A percentile compares a stretch with the other conserved stretches of the same genome.
These are phyloP conservation scores for Peromyscus nudipes DNA, from an alignment of 2,797 vertebrate species.

Conservation along the genomic window DNA sequence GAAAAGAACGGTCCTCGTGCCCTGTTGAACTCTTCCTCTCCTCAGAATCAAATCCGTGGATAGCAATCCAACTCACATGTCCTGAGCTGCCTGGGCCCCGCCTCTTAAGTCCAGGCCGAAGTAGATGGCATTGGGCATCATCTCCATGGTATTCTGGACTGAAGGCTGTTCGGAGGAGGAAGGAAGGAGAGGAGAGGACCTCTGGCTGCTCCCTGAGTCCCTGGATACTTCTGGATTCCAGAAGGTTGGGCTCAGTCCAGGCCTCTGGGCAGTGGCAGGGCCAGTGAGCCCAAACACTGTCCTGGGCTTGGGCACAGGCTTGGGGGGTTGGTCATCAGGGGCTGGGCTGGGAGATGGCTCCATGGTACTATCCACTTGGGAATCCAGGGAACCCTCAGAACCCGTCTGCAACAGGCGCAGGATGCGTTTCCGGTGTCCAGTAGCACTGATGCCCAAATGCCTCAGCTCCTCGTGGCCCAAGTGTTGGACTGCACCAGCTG, in stretches of 20 bases:
- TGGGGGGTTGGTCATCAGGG: conserved; percentile 79
- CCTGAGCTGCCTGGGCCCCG: conserved; percentile 62
- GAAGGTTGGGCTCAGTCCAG: conserved; percentile 21
- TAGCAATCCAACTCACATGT: conserved; percentile 68
- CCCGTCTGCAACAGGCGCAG: conserved; percentile 89
- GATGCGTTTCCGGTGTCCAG: conserved; percentile 97
- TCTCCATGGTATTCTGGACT: conserved; percentile 88
- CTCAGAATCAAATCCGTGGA: neutral
- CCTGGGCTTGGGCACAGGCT: conserved; percentile 96
- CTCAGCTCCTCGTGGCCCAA: conserved; percentile 92
- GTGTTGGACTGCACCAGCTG: conserved; percentile 89
- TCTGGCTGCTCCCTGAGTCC: conserved; percentile 72
- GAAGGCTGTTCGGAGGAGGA: conserved; percentile 61
- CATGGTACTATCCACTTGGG: conserved; percentile 70
- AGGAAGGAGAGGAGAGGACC: conserved; percentile 71
- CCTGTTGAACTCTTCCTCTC: neutral
- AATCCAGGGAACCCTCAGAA: conserved; percentile 64
- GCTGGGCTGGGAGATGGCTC: conserved; percentile 65
- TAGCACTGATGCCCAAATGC: conserved; percentile 94
- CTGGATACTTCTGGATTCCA: neutral
- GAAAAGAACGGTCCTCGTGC: neutral
- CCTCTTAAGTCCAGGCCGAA: conserved; percentile 89
- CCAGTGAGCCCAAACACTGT: conserved; percentile 90
- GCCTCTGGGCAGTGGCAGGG: conserved; percentile 59
- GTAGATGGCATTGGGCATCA: conserved; percentile 95